These are phyloP conservation scores for Diplazon laetatorius DNA, from an alignment of 2,888 invertebrate genomes.

Conservation along the genomic window DNA sequence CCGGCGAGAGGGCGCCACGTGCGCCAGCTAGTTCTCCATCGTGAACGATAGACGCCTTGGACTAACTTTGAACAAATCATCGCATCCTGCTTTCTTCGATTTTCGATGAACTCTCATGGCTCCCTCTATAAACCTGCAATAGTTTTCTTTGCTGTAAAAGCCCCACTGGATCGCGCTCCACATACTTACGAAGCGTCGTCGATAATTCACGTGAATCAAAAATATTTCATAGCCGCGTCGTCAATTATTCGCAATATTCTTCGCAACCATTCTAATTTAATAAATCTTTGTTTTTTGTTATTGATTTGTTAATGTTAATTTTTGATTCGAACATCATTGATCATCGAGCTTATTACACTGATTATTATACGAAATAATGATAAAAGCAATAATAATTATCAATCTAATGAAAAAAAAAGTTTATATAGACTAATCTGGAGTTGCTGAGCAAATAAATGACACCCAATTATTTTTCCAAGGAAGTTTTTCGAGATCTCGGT, in stretches of 20 bases:
- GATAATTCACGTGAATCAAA: not conserved
- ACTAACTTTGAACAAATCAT: slow-evolving; percentile 58
- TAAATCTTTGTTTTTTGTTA: no score
- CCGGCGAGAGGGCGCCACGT: slow-evolving; percentile 38
- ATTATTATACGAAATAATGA: no score
- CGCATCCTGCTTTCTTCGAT: slow-evolving; percentile 32
- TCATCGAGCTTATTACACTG: no score
- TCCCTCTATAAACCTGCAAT: not conserved
- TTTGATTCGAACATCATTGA: no score
- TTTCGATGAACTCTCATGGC: slow-evolving; percentile 12
- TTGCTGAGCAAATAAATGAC: no score
- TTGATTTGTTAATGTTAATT: no score
- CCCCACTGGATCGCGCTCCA: slow-evolving; percentile 12
- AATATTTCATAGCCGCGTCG: not conserved
- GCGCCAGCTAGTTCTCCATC: slow-evolving; percentile 35
- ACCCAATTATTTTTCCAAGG: no score
- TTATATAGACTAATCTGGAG: no score
- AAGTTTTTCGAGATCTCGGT: no score
- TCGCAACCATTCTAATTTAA: no score
- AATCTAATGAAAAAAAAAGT: no score
- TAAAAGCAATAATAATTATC: no score
- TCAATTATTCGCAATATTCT: slow-evolving; percentile 14
- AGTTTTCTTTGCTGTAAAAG: not conserved
- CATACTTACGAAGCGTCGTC: not conserved
- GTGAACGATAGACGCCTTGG: slow-evolving; percentile 50